These are phyloP conservation scores for Zaprionus gabonicus DNA, from an alignment of 1,140 invertebrate genomes.

Conservation along the genomic window DNA sequence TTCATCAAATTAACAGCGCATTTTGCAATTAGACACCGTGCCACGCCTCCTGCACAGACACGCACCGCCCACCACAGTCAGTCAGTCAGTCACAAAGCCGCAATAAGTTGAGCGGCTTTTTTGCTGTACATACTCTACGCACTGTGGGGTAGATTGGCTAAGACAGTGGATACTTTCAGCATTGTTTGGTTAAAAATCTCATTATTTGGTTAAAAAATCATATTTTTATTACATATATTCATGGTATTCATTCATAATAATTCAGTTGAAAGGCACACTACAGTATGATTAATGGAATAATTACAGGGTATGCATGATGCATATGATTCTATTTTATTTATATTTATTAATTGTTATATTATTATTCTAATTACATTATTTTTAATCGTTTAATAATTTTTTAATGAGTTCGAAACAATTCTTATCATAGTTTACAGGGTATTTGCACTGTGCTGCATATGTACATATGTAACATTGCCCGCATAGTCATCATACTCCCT, in stretches of 20 bases:
- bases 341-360: too few species aligned
- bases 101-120: slow-evolving; percentile 1
- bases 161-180: too few species aligned
- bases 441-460: neutral
- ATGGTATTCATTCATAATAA: too few species aligned
- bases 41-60: neutral
- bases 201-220: too few species aligned
- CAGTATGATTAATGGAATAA: too few species aligned
- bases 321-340: too few species aligned
- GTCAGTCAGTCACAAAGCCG: neutral
- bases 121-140: neutral
- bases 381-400: too few species aligned
- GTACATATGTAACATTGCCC: neutral
- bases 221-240: too few species aligned
- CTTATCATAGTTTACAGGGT: neutral
- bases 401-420: neutral
- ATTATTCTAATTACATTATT: too few species aligned
- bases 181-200: too few species aligned
- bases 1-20: slow-evolving; percentile 3
- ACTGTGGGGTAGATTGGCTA: neutral
- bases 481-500: neutral
- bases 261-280: too few species aligned
- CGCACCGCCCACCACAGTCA: neutral
- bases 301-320: too few species aligned
- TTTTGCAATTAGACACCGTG: slow-evolving; percentile 5